Evolutionary conservation across 92 coral and sea anemone species (phyloP).

Genomic region (Zoanthus solanderi): DNA sequence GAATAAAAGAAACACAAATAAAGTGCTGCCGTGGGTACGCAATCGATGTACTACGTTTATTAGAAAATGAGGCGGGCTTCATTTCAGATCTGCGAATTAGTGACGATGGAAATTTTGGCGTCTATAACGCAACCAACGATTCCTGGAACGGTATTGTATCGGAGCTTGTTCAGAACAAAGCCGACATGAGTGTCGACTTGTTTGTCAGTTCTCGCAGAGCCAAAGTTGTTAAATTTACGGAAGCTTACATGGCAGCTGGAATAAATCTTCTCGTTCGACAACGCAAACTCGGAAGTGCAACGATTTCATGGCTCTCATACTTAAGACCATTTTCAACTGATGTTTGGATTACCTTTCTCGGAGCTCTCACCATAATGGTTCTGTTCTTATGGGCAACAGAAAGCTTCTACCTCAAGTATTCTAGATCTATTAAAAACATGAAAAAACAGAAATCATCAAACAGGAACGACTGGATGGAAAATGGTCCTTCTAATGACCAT

Average conservation of each 20-base stretch:
- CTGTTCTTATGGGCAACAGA: constrained; percentile 76
- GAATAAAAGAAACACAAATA: constrained; percentile 16
- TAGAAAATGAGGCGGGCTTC: constrained; percentile 46
- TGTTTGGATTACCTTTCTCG: constrained; percentile 83
- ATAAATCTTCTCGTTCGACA: constrained; percentile 83
- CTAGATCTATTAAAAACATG: background rate
- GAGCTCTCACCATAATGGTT: constrained; percentile 75
- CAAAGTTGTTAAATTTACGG: constrained; percentile 81
- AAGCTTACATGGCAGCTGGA: constrained; percentile 85
- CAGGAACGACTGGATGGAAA: background rate
- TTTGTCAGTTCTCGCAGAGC: constrained; percentile 84
- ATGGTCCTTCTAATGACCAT: background rate
- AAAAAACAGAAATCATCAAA: background rate
- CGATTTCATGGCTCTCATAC: constrained; percentile 83
- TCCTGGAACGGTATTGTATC: constrained; percentile 86
- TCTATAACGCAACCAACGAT: constrained; percentile 66
- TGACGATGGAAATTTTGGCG: constrained; percentile 82
- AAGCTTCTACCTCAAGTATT: constrained; percentile 10
- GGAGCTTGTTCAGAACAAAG: constrained; percentile 71
- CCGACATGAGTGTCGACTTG: constrained; percentile 75
- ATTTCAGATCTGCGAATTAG: constrained; percentile 64
- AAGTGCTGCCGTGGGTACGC: constrained; percentile 87
- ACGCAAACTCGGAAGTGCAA: constrained; percentile 63
- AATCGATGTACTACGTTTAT: constrained; percentile 72
- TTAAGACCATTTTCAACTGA: constrained; percentile 79